Evolutionary conservation across 2,888 invertebrate species (phyloP).

Genomic region (Silvanus unidentatus): DNA sequence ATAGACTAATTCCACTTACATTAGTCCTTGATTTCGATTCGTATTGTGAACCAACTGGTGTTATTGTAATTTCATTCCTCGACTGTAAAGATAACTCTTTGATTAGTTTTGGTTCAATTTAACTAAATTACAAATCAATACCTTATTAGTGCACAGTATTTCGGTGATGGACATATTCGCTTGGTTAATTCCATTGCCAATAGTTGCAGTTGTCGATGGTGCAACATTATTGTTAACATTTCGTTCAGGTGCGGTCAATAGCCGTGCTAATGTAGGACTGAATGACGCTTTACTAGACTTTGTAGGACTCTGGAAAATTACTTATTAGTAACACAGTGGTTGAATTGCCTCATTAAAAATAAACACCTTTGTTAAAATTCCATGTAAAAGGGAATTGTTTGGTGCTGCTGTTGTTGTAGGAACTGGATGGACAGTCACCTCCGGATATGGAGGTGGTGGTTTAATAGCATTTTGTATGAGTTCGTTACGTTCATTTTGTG

Average conservation of each 20-base stretch:
- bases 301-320: constrained; percentile 35
- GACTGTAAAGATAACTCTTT: constrained; percentile 48
- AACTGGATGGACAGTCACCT: constrained; percentile 73
- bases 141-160: constrained; percentile 44
- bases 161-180: constrained; percentile 43
- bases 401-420: constrained; percentile 42
- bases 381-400: constrained; percentile 65
- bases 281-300: constrained; percentile 54
- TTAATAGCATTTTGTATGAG: constrained; percentile 41
- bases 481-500: constrained; percentile 49
- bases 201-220: constrained; percentile 20
- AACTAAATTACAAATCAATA: constrained; percentile 23
- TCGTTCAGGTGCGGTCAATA: constrained; percentile 60
- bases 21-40: constrained; percentile 18
- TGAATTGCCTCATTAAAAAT: not conserved
- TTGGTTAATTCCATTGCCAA: constrained; percentile 21
- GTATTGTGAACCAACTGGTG: constrained; percentile 48
- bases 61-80: constrained; percentile 58
- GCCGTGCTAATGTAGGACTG: constrained; percentile 74
- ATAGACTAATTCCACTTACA: constrained; percentile 1
- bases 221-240: constrained; percentile 19
- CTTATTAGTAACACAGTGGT: too few species aligned
- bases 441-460: constrained; percentile 66
- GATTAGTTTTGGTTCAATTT: too few species aligned
- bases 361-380: constrained; percentile 65